Percentiles rank a stretch among this genome's conserved stretches.
phyloP scores from a whole-genome alignment of 2,113 vertebrate genomes.

The Chionomys nivalis region DNA sequence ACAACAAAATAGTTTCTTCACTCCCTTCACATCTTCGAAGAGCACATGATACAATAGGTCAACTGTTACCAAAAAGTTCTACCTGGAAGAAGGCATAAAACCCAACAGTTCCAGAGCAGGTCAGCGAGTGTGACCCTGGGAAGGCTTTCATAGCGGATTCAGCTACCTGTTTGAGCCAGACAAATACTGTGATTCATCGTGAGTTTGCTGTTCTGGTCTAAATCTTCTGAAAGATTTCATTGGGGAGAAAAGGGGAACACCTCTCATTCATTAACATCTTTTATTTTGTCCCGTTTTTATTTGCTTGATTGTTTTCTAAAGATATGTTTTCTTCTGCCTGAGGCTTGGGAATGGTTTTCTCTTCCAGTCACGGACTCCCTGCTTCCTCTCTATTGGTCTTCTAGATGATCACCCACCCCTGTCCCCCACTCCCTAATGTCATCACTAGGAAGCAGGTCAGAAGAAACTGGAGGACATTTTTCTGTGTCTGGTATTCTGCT shows the following conservation, averaged over 20 bases:
- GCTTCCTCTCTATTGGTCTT: neutral
- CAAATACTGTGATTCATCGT: conserved; percentile 58
- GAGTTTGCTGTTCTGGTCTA: conserved; percentile 20
- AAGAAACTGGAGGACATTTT: neutral
- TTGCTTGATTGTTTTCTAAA: neutral
- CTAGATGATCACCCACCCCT: neutral
- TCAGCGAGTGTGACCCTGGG: conserved; percentile 54
- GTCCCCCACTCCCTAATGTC: neutral
- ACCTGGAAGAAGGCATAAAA: conserved; percentile 74
- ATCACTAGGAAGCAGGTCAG: neutral
- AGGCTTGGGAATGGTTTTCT: neutral
- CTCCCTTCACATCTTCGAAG: no score
- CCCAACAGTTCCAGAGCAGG: conserved; percentile 65
- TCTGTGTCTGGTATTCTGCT: neutral
- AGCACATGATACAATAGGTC: no score
- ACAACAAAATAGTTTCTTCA: neutral
- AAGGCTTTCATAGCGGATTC: conserved; percentile 47
- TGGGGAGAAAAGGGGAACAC: conserved; percentile 6
- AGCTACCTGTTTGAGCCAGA: conserved; percentile 48
- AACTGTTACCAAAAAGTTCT: neutral
- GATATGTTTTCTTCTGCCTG: neutral
- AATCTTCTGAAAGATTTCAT: conserved; percentile 40
- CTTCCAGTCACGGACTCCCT: neutral
- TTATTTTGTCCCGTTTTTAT: conserved; percentile 17
- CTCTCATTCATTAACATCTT: neutral